phyloP scores from a whole-genome alignment of 2,888 invertebrate genomes.

The Minunthozetes semirufus region DNA sequence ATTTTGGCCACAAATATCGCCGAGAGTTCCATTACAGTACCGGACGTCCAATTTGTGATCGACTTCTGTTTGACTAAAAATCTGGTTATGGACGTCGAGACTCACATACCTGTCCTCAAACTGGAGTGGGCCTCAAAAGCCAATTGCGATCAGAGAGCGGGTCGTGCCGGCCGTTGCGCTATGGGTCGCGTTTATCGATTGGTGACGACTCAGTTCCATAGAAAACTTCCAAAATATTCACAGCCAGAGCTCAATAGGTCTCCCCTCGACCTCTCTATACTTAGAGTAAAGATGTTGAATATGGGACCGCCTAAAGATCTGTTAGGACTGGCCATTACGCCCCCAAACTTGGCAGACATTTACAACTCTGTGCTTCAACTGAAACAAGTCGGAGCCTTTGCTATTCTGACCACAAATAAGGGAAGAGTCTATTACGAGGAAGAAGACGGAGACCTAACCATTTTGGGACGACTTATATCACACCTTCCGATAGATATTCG shows the following conservation, averaged over 20 bases:
- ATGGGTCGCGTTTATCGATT: conserved; percentile 76
- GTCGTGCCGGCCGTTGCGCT: conserved; percentile 80
- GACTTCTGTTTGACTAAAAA: conserved; percentile 89
- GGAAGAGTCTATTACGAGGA: conserved; percentile 47
- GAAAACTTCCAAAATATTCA: conserved; percentile 46
- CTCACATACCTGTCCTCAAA: conserved; percentile 70
- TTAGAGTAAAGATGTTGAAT: conserved; percentile 71
- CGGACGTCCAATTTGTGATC: conserved; percentile 81
- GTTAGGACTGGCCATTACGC: conserved; percentile 74
- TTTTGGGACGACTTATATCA: conserved; percentile 74
- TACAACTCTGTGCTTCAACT: conserved; percentile 70
- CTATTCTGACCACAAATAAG: conserved; percentile 54
- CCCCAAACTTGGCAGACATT: conserved; percentile 75
- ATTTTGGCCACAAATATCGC: conserved; percentile 86
- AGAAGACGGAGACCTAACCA: conserved; percentile 78
- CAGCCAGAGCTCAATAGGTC: conserved; percentile 57
- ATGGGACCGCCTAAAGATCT: conserved; percentile 73
- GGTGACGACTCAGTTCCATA: conserved; percentile 61
- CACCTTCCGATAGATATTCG: conserved; percentile 72
- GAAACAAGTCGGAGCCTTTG: conserved; percentile 78
- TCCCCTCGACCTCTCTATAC: conserved; percentile 69
- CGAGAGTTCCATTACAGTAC: conserved; percentile 84
- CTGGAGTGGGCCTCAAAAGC: conserved; percentile 81
- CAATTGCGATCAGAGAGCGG: conserved; percentile 80
- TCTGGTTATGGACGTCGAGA: conserved; percentile 64